Conservation (phyloP, 2,113 vertebrate genomes). For the Lepus timidus region DNA sequence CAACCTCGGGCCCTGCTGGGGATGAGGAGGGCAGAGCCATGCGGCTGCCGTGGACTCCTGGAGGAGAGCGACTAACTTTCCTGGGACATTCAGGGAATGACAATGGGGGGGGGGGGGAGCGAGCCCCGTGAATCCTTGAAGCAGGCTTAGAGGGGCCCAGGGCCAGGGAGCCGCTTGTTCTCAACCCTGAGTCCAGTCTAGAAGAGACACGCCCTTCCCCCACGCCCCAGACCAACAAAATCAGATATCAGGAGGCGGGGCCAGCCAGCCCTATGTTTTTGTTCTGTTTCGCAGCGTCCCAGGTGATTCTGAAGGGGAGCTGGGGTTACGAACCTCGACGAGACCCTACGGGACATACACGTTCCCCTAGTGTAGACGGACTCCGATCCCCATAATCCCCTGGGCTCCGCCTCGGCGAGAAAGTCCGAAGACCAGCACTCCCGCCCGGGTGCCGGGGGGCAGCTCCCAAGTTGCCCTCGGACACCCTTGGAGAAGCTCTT, state of each 20-base stretch:
- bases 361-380: neutral
- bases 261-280: neutral
- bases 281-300: neutral
- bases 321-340: neutral
- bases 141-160: neutral
- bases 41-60: neutral
- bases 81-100: neutral
- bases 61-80: neutral
- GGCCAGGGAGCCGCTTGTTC: neutral
- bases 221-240: neutral
- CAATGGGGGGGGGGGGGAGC: neutral
- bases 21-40: neutral
- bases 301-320: neutral
- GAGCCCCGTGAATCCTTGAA: neutral
- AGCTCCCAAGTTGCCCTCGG: neutral
- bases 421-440: neutral
- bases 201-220: neutral
- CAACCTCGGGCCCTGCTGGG: neutral
- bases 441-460: neutral
- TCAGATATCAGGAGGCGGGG: neutral
- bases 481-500: neutral
- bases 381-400: conserved; percentile 47
- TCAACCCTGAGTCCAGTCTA: neutral
- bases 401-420: neutral
- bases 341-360: neutral